These are phyloP conservation scores for Perizoma flavofasciatum DNA, from an alignment of 2,888 invertebrate species.

Conservation along the genomic window DNA sequence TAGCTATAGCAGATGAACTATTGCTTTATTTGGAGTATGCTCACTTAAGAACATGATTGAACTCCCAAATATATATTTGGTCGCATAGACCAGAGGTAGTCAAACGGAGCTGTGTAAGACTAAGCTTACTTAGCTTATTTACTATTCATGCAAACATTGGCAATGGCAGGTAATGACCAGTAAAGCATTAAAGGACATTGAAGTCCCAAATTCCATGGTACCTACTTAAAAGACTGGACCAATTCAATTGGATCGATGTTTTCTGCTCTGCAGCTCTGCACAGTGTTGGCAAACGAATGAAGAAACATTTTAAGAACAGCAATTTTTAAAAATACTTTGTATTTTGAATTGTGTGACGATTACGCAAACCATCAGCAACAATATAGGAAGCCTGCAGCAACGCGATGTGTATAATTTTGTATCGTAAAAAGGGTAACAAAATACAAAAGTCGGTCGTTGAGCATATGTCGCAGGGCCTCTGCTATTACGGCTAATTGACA, in stretches of 20 bases:
- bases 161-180: too few species aligned
- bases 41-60: background rate
- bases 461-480: constrained; percentile 71
- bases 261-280: too few species aligned
- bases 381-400: constrained; percentile 18
- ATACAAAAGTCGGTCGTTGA: constrained; percentile 65
- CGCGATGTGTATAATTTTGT: constrained; percentile 60
- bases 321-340: constrained; percentile 15
- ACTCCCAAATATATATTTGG: too few species aligned
- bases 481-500: constrained; percentile 77
- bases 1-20: constrained; percentile 3
- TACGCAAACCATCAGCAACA: constrained; percentile 20
- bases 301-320: background rate
- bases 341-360: constrained; percentile 20
- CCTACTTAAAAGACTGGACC: too few species aligned
- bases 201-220: too few species aligned
- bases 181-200: too few species aligned
- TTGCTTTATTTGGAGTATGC: background rate
- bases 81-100: background rate
- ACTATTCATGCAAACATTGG: background rate
- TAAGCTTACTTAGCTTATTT: background rate
- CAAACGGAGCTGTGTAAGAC: background rate
- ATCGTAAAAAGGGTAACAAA: constrained; percentile 70
- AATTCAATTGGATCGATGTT: too few species aligned
- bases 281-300: too few species aligned